phyloP scores from a whole-genome alignment of 2,113 vertebrate genomes.

The Drymodes brunneopygia region DNA sequence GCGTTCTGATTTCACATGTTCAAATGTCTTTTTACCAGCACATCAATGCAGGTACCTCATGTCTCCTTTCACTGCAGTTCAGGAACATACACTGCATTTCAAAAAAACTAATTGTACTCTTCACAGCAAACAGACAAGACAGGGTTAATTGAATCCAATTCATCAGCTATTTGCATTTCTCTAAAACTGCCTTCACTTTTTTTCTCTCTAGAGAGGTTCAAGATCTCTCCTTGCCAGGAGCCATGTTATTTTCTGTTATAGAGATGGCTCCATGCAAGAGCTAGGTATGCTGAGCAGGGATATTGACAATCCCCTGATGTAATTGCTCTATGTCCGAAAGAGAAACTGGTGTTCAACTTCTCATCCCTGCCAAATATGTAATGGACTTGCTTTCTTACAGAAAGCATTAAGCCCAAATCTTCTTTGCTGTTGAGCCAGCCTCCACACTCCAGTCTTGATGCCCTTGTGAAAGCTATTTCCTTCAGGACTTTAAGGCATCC shows the following conservation, averaged over 20 bases:
- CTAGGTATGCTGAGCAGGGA: background rate
- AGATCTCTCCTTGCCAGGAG: slow-evolving; percentile 4
- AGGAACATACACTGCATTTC: background rate
- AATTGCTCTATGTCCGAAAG: slow-evolving; percentile 52
- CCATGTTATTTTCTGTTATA: background rate
- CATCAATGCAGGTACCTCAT: background rate
- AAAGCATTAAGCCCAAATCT: background rate
- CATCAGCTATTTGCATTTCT: background rate
- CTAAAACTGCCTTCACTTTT: background rate
- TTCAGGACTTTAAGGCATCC: background rate
- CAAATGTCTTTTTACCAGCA: background rate
- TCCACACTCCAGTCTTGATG: background rate
- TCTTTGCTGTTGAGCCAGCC: background rate
- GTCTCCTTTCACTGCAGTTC: background rate
- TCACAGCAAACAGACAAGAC: background rate
- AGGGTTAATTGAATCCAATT: background rate
- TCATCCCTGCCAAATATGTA: slow-evolving; percentile 14
- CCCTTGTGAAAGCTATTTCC: background rate
- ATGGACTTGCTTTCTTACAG: background rate
- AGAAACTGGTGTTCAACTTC: slow-evolving; percentile 20
- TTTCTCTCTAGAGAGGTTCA: background rate
- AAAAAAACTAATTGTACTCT: background rate
- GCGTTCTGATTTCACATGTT: background rate
- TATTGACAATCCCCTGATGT: slow-evolving; percentile 41
- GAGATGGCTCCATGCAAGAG: background rate